A percentile compares a stretch with the other conserved stretches of the same genome.
phyloP scores from a whole-genome alignment of 1,140 invertebrate genomes.

The Drosophila hydei region DNA sequence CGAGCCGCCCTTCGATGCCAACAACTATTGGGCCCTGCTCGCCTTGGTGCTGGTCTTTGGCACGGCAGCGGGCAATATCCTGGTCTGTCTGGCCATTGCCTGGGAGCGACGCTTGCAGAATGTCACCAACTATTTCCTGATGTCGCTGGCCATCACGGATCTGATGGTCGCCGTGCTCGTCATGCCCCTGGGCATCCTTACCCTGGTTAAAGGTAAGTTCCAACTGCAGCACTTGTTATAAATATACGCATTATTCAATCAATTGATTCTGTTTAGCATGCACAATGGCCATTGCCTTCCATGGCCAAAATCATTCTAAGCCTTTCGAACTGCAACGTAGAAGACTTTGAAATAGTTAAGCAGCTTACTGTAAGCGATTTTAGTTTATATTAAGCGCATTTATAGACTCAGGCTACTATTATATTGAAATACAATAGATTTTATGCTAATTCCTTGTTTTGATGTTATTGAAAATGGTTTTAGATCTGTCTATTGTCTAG shows the following conservation, averaged over 20 bases:
- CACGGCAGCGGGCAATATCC: conserved; percentile 95
- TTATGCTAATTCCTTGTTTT: too few relatives aligned
- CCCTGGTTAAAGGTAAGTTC: conserved; percentile 89
- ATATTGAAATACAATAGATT: too few relatives aligned
- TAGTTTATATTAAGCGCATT: too few relatives aligned
- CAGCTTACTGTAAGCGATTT: too few relatives aligned
- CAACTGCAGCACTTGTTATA: background rate
- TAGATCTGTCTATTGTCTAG: too few relatives aligned
- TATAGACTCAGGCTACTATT: too few relatives aligned
- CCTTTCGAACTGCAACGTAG: background rate
- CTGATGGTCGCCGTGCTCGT: conserved; percentile 96
- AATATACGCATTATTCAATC: background rate
- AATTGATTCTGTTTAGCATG: background rate
- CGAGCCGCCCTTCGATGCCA: conserved; percentile 76
- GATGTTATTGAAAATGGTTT: too few relatives aligned
- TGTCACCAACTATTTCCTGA: conserved; percentile 98
- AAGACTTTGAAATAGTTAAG: background rate
- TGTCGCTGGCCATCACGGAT: conserved; percentile 97
- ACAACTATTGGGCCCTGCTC: conserved; percentile 91
- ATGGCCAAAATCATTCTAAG: too few relatives aligned
- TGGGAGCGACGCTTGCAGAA: conserved; percentile 95
- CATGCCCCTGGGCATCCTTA: conserved; percentile 94
- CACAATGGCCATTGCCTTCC: background rate
- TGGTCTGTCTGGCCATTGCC: conserved; percentile 96
- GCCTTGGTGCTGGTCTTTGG: conserved; percentile 92